These are phyloP conservation scores for Elachura formosa DNA, from an alignment of 2,113 vertebrate species.

Conservation along the genomic window DNA sequence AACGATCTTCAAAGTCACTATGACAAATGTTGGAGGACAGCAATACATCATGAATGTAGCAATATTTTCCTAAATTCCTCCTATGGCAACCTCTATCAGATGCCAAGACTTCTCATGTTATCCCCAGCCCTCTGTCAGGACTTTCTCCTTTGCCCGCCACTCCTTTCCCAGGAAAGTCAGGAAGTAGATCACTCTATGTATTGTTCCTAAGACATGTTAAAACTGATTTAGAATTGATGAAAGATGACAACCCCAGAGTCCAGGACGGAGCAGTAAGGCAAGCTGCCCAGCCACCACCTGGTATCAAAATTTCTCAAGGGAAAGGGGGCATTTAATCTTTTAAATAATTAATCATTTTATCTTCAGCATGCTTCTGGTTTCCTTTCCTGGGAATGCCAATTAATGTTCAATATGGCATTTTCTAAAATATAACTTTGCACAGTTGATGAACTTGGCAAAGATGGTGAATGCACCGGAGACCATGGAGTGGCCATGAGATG, in stretches of 20 bases:
- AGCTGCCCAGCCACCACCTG: background rate
- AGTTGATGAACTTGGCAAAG: background rate
- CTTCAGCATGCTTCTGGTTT: background rate
- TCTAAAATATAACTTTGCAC: background rate
- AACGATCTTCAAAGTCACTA: background rate
- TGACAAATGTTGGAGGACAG: background rate
- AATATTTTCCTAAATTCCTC: background rate
- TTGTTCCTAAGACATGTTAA: background rate
- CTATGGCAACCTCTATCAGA: background rate
- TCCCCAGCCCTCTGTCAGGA: fast-evolving
- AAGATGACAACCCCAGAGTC: background rate
- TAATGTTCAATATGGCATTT: background rate
- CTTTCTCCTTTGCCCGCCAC: background rate
- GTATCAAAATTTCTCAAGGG: background rate
- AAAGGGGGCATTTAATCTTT: background rate
- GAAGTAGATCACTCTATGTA: background rate
- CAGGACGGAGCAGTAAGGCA: background rate
- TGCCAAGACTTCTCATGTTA: background rate
- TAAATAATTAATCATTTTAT: background rate
- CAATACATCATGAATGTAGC: background rate
- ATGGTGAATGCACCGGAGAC: fast-evolving
- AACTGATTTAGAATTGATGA: background rate
- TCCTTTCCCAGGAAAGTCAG: background rate
- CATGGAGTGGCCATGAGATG: background rate
- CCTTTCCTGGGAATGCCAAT: background rate